Evolutionary conservation across 2,113 vertebrate species (phyloP).

Genomic region (Xerus inauris): DNA sequence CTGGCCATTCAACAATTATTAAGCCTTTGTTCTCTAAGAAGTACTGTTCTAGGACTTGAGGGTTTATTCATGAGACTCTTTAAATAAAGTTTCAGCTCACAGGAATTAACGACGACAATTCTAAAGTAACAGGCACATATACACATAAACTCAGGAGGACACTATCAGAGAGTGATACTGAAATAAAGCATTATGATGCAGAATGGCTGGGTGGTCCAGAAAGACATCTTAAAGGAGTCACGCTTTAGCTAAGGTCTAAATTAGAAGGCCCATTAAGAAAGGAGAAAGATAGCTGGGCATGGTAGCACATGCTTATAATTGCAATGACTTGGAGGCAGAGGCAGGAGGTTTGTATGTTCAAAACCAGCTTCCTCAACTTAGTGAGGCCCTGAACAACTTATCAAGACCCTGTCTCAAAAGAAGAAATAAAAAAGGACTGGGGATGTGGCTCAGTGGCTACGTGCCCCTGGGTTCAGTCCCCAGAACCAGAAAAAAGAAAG

Average conservation of each 20-base stretch:
- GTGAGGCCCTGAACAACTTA: too few relatives aligned
- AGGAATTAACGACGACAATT: neutral
- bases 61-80: neutral
- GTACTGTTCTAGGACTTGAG: neutral
- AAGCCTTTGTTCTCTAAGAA: neutral
- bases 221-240: neutral
- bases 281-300: neutral
- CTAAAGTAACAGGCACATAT: neutral
- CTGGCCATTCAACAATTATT: neutral
- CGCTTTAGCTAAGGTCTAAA: neutral
- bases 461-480: too few relatives aligned
- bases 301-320: too few relatives aligned
- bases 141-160: neutral
- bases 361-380: too few relatives aligned
- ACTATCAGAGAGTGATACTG: neutral
- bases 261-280: neutral
- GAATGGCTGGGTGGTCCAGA: neutral
- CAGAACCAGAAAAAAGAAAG: too few relatives aligned
- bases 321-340: too few relatives aligned
- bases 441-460: too few relatives aligned
- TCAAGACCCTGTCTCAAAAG: too few relatives aligned
- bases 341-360: too few relatives aligned
- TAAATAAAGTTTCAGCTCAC: neutral
- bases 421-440: too few relatives aligned
- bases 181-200: neutral